phyloP scores from a whole-genome alignment of 2,113 vertebrate genomes.

The Strigops habroptila region DNA sequence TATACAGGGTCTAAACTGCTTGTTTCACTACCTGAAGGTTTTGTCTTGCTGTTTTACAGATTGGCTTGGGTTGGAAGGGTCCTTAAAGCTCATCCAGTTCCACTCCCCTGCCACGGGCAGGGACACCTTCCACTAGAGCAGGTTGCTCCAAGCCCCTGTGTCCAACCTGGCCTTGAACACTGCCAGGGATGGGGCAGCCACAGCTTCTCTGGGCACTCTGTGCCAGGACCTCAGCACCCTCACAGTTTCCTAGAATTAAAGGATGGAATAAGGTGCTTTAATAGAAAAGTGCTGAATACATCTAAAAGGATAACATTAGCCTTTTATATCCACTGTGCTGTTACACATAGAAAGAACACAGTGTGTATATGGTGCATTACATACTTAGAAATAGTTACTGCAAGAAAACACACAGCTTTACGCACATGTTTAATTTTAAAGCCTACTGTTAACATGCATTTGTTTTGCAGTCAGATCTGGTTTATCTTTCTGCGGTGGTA shows the following conservation, averaged over 20 bases:
- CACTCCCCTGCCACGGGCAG: background rate
- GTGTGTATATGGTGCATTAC: too few relatives aligned
- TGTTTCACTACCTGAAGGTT: background rate
- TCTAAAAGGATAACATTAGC: background rate
- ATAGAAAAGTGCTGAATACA: background rate
- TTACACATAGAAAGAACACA: background rate
- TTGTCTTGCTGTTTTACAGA: background rate
- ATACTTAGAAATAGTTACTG: background rate
- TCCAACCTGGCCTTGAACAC: too few relatives aligned
- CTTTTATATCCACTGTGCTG: too few relatives aligned
- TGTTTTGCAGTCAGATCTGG: background rate
- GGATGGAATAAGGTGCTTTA: background rate
- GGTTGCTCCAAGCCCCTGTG: too few relatives aligned
- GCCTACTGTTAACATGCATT: rapidly evolving
- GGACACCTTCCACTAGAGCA: too few relatives aligned
- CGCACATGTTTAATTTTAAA: background rate
- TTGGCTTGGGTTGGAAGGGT: background rate
- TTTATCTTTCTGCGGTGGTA: background rate
- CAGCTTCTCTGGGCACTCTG: too few relatives aligned
- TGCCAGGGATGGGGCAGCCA: too few relatives aligned
- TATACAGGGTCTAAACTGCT: background rate
- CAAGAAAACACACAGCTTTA: background rate
- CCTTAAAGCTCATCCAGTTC: background rate
- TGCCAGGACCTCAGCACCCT: too few relatives aligned
- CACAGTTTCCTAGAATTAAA: background rate